Base-by-base conservation (phyloP, 2,113 vertebrate genomes). In the Orientallactaga bullata region DNA sequence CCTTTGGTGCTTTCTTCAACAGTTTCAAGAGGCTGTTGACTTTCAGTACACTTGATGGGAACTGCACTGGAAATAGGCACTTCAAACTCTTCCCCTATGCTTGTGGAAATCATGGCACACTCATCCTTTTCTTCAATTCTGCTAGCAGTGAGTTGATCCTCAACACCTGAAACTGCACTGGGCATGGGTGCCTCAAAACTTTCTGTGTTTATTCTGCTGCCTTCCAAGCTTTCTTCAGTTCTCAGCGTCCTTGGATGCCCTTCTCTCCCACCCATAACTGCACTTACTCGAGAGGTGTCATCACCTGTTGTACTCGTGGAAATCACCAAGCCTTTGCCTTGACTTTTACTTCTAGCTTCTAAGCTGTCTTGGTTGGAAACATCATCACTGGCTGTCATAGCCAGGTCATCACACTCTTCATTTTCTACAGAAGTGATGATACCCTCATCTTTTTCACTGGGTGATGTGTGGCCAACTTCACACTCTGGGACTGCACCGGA, bases 71-170 rank as follows among this genome's bases (percentile, higher is more conserved):
- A 97, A 88, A 98, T 98, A 6, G 98, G 98, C 94, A 95, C 93
- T 58, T 98, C 98, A 11, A 96, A 98, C 71, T 98, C 98, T 66
- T 98, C 98, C 58, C 96, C 83, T 51, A 98, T 95, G 97, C 98
- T 98, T 2, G 98, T 98, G 81, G 98, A 98, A 94, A 98, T 98
- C 96, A 98, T 97, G 68, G 98, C 96, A 30, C 98, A 98, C 39
- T 98, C 98, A 20, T 98, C 98, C 58, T 98, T 98, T 42, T 98
- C 98, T 35, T 96, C 97, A 17, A 93, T 96, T 65, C 86, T 79
- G 66, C 23, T n/a, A 7, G 11, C 95, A 65, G 73, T 0, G 86
- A 91, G 95, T 0, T 96, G 91, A 88, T 51, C 92, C 1, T 94
- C 95, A 35, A 85, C 96, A 24, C 98, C 97, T 12, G 97, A 23